phyloP scores from a whole-genome alignment of 1,140 invertebrate genomes.

The Amphibalanus amphitrite region DNA sequence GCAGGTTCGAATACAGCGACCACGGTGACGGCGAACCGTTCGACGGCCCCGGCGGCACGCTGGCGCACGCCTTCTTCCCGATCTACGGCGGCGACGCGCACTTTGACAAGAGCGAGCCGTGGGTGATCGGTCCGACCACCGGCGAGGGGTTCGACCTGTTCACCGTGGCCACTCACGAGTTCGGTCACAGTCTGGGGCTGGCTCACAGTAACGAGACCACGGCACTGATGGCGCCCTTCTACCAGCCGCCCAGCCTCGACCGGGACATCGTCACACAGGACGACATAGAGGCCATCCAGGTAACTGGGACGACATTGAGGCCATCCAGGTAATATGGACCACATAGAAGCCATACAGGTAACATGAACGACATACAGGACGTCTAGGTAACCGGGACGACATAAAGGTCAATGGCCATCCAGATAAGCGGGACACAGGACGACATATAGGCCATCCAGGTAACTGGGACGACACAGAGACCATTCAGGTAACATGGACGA shows the following conservation, averaged over 20 bases:
- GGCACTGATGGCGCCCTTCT: constrained; percentile 92
- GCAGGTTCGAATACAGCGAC: constrained; percentile 16
- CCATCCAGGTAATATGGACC: too few relatives aligned
- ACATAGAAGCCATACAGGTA: too few relatives aligned
- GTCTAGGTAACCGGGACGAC: too few relatives aligned
- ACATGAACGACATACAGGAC: too few relatives aligned
- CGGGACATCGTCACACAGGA: constrained; percentile 65
- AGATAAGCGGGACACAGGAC: too few relatives aligned
- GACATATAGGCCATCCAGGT: too few relatives aligned
- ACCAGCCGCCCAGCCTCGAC: constrained; percentile 64
- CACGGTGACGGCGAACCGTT: constrained; percentile 22
- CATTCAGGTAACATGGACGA: too few relatives aligned
- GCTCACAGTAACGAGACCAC: constrained; percentile 69
- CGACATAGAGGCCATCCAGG: constrained; percentile 58
- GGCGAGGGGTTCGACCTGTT: constrained; percentile 41
- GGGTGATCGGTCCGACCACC: constrained; percentile 22
- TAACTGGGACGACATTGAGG: too few relatives aligned
- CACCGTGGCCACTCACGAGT: constrained; percentile 82
- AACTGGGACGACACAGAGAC: too few relatives aligned
- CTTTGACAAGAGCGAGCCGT: constrained; percentile 28
- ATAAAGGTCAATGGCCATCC: too few relatives aligned
- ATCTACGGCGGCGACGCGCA: constrained; percentile 23
- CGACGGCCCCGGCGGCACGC: constrained; percentile 23
- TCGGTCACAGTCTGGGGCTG: constrained; percentile 79
- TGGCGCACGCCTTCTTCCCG: constrained; percentile 30